phyloP scores from a whole-genome alignment of 2,797 vertebrate genomes.

The Myotis planiceps region DNA sequence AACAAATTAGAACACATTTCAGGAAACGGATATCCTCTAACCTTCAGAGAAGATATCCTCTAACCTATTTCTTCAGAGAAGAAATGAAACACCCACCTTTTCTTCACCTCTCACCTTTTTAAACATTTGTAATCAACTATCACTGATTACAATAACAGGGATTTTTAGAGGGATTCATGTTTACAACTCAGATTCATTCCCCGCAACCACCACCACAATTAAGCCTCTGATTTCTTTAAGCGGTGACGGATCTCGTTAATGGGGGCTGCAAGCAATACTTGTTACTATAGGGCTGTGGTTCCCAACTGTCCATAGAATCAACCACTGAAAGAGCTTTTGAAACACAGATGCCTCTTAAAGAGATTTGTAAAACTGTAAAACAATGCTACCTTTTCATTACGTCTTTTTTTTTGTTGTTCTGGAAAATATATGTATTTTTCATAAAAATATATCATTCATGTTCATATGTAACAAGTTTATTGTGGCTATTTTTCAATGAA shows the following conservation, averaged over 20 bases:
- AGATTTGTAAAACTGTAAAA: neutral
- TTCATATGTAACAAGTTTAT: neutral
- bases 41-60: neutral
- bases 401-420: neutral
- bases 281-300: neutral
- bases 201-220: rapidly evolving
- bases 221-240: neutral
- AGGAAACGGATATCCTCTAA: neutral
- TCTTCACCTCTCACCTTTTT: neutral
- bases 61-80: neutral
- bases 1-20: neutral
- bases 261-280: neutral
- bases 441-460: neutral
- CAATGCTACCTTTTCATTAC: neutral
- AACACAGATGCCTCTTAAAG: neutral
- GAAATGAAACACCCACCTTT: neutral
- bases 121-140: neutral
- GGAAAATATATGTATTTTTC: neutral
- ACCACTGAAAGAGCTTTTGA: neutral
- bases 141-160: neutral
- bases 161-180: neutral
- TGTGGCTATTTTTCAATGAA: neutral
- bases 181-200: neutral
- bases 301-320: neutral
- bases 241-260: neutral